Conservation (phyloP, 2,113 vertebrate genomes). For the Platanista minor region DNA sequence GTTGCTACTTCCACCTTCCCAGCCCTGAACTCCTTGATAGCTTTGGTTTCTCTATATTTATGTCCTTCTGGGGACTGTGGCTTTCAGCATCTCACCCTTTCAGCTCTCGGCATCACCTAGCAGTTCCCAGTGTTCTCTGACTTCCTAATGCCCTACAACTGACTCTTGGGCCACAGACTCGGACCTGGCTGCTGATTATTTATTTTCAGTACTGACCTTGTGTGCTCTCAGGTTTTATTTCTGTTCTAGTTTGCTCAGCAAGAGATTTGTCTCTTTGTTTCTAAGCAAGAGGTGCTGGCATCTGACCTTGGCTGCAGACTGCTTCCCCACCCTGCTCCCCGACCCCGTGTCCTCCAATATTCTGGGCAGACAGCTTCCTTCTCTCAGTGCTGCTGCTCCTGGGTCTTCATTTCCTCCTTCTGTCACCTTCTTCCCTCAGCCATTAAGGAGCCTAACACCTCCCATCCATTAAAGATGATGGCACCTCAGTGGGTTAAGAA, state of each 20-base stretch:
- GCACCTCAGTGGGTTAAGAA: too few relatives aligned
- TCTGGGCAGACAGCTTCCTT: not conserved
- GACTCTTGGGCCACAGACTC: not conserved
- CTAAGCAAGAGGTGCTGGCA: not conserved
- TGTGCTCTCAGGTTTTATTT: not conserved
- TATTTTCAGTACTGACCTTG: not conserved
- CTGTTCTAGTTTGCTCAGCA: not conserved
- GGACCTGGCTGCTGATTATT: not conserved
- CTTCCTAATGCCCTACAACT: not conserved
- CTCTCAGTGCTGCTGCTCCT: not conserved
- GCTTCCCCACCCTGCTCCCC: not conserved
- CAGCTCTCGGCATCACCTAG: not conserved
- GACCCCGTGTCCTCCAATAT: not conserved
- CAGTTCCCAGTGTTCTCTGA: not conserved
- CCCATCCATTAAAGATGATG: not conserved
- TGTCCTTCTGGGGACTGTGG: not conserved
- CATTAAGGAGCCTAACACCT: not conserved
- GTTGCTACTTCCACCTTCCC: not conserved
- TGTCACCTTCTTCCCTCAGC: not conserved
- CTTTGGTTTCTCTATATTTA: not conserved
- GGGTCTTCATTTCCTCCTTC: too few relatives aligned
- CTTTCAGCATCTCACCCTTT: not conserved
- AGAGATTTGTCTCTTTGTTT: not conserved
- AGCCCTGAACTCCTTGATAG: not conserved
- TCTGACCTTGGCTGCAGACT: not conserved